Evolutionary conservation across 2,797 vertebrate genomes (phyloP), one percentile per base, ranked within the genome.

Genomic region (Psittacula echo): DNA sequence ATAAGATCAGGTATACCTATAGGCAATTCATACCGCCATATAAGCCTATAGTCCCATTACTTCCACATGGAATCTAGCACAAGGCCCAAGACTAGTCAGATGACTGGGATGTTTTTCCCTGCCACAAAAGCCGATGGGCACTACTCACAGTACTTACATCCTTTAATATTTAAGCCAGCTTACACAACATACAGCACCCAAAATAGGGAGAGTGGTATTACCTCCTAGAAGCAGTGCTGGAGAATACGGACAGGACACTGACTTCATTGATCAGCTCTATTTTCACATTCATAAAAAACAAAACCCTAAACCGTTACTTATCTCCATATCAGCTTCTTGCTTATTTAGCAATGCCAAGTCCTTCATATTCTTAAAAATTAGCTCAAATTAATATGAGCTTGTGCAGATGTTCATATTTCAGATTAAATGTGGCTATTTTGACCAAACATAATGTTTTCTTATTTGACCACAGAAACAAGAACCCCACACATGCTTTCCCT

Each of bases 21-120:
- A 86, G 11, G 24, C 27, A 80, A 78, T 27, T 76, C 77, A 61
- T 5, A 80, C 9, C 79, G 15, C 29, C 66, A 87, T 24, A 41
- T 24, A 95, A 86, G 50, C 67, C 58, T 58, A 50, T 16, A 54
- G 74, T 44, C 41, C 56, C 60, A 66, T 92, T 91, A 94, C 39
- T 90, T 94, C 67, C 58, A 71, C 1, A 3, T 26, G 74, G 56
- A 94, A 94, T 65, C n/a, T 53, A 94, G 96, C 85, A 94, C n/a
- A 76, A 80, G 93, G 85, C 87, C 89, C 91, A 95, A 96, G 94
- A 97, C 75, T 18, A 51, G 45, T 97, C 97, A 96, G 94, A 95
- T 97, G 96, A 97, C 94, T 0, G 0, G 32, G 62, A 85, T 60
- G 72, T 56, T 65, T 54, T 73, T 42, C 72, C 54, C 58, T 4